Evolutionary conservation across 2,888 invertebrate genomes (phyloP).

Genomic region (Acanthosoma haemorrhoidale): DNA sequence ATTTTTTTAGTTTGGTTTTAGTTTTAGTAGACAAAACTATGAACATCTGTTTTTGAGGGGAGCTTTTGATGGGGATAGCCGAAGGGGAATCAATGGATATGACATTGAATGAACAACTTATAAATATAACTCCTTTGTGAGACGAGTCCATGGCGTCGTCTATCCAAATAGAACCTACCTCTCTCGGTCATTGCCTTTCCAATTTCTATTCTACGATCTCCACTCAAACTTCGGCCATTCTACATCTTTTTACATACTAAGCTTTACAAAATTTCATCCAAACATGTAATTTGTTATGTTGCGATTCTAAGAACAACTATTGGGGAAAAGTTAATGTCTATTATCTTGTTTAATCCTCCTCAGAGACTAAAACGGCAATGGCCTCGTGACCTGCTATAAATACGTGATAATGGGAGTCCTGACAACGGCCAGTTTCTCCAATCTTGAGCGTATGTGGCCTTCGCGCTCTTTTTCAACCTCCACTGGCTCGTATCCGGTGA

Average conservation of each 20-base stretch:
- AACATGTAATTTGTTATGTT: not conserved
- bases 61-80: slow-evolving; percentile 62
- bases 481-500: too few species aligned
- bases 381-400: too few species aligned
- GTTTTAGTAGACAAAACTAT: too few species aligned
- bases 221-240: slow-evolving; percentile 78
- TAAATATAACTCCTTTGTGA: slow-evolving; percentile 61
- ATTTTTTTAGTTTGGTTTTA: too few species aligned
- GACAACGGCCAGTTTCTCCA: too few species aligned
- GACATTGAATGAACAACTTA: slow-evolving; percentile 60
- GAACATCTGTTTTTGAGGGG: slow-evolving; percentile 35
- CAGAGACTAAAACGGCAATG: too few species aligned
- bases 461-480: too few species aligned
- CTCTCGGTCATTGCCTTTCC: slow-evolving; percentile 68
- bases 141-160: slow-evolving; percentile 76
- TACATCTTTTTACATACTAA: not conserved
- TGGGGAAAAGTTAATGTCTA: slow-evolving; percentile 30
- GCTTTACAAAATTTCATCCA: not conserved
- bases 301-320: slow-evolving; percentile 33
- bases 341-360: too few species aligned
- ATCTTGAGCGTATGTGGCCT: too few species aligned
- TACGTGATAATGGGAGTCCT: too few species aligned
- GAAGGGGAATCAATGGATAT: slow-evolving; percentile 62
- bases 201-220: slow-evolving; percentile 76
- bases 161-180: slow-evolving; percentile 73